Evolutionary conservation across 2,797 vertebrate genomes (phyloP), one percentile per base, ranked within the genome.

Genomic region (Takifugu rubripes): DNA sequence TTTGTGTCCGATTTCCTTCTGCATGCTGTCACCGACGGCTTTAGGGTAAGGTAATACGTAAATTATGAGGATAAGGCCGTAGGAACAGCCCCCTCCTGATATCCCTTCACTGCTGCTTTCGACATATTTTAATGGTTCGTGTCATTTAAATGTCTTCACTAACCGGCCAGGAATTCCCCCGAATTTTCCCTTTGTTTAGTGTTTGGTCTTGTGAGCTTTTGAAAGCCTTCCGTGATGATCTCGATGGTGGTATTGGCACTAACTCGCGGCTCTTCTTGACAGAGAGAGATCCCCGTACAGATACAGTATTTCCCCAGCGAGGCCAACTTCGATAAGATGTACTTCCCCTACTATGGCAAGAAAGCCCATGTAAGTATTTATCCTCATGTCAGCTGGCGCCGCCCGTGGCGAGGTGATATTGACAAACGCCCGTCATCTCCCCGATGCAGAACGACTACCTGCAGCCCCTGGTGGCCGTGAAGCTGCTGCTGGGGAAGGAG

Each of bases 321-420:
- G 40, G 95, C 93, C 5, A 58, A 33, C 1, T 85, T 98, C 82
- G 94, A 98, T 79, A 92, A 94, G 89, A 97, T 93, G 92, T 99
- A 96, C 83, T 99, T 94, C 83, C 96, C 96, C 9, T 99, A 99
- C 81, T 99, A 96, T 45, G 96, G 96, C 61, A 98, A 97, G 86
- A 94, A 92, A 70, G 84, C 88, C 29, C 96, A 99, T 25, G 96
- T 98, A 89, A 98, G 96, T 96, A 72, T 69, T 45, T 5, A 16
- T 33, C 36, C 36, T 17, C 14, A 5, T 0, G 44, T 61, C 33
- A 6, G 68, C 68, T 65, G 11, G 5, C 21, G 1, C 47, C 47
- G 25, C 0, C 2, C 33, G 6, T 25, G 0, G 10, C 49, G 55
- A 44, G 1, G 47, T 26, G 1, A 68, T 62, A 59, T 48, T 82